Evolutionary conservation across 2,797 vertebrate species (phyloP).

Genomic region (Paramormyrops hopkinsi): DNA sequence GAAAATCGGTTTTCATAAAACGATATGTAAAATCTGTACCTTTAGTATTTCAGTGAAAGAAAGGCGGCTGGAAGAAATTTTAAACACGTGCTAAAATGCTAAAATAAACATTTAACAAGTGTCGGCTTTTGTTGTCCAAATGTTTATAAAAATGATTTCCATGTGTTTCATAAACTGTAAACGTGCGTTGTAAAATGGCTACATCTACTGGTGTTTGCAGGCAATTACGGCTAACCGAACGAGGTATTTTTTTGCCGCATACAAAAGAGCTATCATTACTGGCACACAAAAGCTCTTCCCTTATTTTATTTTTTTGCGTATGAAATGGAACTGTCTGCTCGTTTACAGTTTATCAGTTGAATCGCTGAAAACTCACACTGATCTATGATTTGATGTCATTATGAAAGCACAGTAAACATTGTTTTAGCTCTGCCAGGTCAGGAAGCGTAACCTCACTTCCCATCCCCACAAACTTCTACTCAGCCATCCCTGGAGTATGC

Average conservation of each 20-base stretch:
- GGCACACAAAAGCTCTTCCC: not conserved
- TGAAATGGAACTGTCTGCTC: not conserved
- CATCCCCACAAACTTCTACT: not conserved
- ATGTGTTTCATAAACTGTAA: not conserved
- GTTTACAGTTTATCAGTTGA: not conserved
- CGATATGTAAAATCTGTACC: not conserved
- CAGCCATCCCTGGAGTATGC: not conserved
- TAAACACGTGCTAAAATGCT: not conserved
- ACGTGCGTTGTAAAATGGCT: not conserved
- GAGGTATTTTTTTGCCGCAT: not conserved
- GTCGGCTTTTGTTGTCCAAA: not conserved
- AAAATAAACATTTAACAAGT: not conserved
- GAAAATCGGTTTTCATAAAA: not conserved
- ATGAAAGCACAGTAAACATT: not conserved
- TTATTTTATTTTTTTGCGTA: not conserved
- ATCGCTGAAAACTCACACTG: not conserved
- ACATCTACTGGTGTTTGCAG: not conserved
- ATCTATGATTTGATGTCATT: not conserved
- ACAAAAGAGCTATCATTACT: not conserved
- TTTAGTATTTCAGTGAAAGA: slow-evolving; percentile 1
- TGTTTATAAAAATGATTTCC: not conserved
- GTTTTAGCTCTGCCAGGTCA: not conserved
- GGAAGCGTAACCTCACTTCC: not conserved
- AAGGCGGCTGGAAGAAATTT: not conserved
- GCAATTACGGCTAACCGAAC: not conserved